Conservation (phyloP, 2,113 vertebrate genomes). For the Octodon degus region DNA sequence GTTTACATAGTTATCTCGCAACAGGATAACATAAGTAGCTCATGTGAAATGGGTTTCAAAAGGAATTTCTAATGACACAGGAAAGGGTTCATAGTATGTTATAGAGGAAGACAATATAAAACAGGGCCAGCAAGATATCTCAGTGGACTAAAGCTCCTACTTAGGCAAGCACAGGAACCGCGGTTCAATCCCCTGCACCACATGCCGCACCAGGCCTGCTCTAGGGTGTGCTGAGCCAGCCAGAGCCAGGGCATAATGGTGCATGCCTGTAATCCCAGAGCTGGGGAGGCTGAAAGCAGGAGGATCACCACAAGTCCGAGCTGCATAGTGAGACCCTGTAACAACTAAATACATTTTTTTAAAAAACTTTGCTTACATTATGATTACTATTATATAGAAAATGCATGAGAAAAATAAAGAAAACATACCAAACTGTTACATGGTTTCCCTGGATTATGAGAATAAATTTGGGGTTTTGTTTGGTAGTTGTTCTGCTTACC, state of each 20-base stretch:
- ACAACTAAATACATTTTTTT: no score
- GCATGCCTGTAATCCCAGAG: no score
- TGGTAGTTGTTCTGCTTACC: neutral
- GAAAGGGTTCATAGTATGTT: neutral
- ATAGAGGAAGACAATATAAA: neutral
- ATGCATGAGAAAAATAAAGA: neutral
- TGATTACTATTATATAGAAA: neutral
- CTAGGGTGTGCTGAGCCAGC: no score
- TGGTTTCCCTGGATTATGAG: neutral
- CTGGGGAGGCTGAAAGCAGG: no score
- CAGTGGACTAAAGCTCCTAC: no score
- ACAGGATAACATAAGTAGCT: neutral
- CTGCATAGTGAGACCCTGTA: no score
- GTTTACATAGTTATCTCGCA: neutral
- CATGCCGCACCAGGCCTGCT: no score
- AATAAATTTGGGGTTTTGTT: neutral
- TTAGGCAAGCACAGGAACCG: no score
- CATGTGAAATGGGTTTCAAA: neutral
- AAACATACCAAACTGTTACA: neutral
- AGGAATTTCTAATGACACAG: neutral
- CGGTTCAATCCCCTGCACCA: no score
- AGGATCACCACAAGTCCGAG: no score
- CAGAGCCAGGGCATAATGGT: no score
- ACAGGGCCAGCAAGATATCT: no score
- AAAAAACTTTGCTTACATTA: neutral